phyloP scores from a whole-genome alignment of 2,888 invertebrate genomes.

The Caenorhabditis japonica region DNA sequence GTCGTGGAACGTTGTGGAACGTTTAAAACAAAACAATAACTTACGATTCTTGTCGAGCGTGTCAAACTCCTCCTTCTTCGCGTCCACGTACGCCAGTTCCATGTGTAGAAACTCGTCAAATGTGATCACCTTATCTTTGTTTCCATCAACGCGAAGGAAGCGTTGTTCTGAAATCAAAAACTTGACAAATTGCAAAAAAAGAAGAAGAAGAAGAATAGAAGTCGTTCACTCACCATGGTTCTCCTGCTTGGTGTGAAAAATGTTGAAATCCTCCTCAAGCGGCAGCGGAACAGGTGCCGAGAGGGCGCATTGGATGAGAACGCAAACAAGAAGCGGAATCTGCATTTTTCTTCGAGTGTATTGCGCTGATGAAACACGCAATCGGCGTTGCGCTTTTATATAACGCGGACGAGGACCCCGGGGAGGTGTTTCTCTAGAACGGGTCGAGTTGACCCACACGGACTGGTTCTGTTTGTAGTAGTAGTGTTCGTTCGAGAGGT shows the following conservation, averaged over 20 bases:
- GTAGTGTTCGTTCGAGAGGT: too few species aligned
- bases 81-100: slow-evolving; percentile 70
- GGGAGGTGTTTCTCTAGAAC: too few species aligned
- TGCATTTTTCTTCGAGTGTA: too few species aligned
- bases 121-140: slow-evolving; percentile 64
- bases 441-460: too few species aligned
- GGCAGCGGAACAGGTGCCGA: slow-evolving; percentile 42
- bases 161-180: slow-evolving; percentile 61
- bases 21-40: slow-evolving; percentile 3
- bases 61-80: slow-evolving; percentile 73
- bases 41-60: slow-evolving; percentile 66
- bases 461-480: too few species aligned
- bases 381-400: too few species aligned
- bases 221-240: slow-evolving; percentile 53
- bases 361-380: too few species aligned
- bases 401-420: too few species aligned
- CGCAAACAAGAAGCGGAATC: slow-evolving; percentile 2
- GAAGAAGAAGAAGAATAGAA: too few species aligned
- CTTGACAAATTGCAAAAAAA: background rate
- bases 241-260: slow-evolving; percentile 55
- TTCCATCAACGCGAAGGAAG: slow-evolving; percentile 67
- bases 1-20: too few species aligned
- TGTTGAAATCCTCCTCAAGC: slow-evolving; percentile 57
- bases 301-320: slow-evolving; percentile 1
- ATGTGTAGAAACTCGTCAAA: slow-evolving; percentile 74